Conservation (phyloP, 2,888 invertebrate genomes). For the Oscheius sp. region DNA sequence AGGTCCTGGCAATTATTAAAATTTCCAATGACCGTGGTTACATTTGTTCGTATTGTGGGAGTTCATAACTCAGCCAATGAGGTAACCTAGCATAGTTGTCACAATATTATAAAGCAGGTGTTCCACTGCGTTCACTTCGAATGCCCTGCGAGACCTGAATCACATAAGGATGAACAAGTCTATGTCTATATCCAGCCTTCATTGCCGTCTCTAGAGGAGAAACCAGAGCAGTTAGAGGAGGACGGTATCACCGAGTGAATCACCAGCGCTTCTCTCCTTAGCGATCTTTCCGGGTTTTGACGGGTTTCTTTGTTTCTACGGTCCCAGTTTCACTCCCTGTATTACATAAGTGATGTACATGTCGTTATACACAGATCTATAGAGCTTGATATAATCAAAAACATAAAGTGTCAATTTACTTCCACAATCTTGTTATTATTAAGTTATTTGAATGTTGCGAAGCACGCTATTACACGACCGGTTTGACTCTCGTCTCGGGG, state of each 20-base stretch:
- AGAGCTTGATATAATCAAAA: neutral
- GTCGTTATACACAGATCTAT: neutral
- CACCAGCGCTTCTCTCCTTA: neutral
- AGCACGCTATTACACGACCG: conserved; percentile 19
- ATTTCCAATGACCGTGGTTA: conserved; percentile 85
- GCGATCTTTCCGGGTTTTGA: neutral
- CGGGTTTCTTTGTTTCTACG: neutral
- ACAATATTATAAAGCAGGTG: neutral
- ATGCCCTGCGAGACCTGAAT: conserved; percentile 13
- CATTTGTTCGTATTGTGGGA: conserved; percentile 92
- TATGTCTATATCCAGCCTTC: neutral
- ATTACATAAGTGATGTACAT: neutral
- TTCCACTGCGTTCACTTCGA: conserved; percentile 32
- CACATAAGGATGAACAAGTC: neutral
- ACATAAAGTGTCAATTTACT: neutral
- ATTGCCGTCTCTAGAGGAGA: neutral
- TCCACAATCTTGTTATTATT: neutral
- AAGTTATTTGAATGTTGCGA: conserved; percentile 4
- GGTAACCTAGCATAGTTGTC: conserved; percentile 34
- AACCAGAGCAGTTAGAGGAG: neutral
- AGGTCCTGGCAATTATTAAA: conserved; percentile 91
- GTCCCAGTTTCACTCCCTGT: neutral
- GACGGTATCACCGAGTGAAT: neutral
- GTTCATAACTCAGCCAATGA: conserved; percentile 85
- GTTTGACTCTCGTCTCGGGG: conserved; percentile 18